A percentile compares a stretch with the other conserved stretches of the same genome.
Conservation (phyloP, 2,797 vertebrate species). For the Tokudaia tokunoshimensis region DNA sequence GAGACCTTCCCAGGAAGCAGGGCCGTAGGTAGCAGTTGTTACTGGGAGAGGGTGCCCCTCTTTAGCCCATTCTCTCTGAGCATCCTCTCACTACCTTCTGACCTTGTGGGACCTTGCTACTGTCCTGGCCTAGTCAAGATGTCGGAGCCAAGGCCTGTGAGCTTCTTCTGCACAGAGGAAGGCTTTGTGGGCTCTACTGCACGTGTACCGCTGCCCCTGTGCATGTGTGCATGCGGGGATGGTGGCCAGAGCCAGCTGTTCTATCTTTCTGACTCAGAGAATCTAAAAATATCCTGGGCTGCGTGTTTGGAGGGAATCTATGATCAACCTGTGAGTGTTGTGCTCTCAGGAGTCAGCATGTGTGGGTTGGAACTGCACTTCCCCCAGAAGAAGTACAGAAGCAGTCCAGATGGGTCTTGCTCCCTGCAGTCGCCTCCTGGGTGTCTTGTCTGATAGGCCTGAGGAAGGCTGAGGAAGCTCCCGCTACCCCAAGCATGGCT, state of each 20-base stretch:
- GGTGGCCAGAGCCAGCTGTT: not conserved
- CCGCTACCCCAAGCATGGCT: not conserved
- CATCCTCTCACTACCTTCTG: not conserved
- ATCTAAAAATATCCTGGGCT: not conserved
- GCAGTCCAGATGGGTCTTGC: not conserved
- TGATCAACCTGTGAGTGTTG: not conserved
- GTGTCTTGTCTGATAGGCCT: not conserved
- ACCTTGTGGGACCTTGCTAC: not conserved
- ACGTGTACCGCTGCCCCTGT: accelerated
- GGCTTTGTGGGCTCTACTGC: not conserved
- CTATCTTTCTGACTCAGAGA: constrained; percentile 1
- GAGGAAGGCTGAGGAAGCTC: not conserved
- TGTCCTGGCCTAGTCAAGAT: not conserved
- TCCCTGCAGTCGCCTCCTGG: not conserved
- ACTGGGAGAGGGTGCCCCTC: not conserved
- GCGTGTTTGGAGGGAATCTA: not conserved
- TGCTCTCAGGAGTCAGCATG: not conserved
- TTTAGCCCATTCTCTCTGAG: not conserved
- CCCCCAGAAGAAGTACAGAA: not conserved
- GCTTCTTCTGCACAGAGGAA: not conserved
- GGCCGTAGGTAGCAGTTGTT: not conserved
- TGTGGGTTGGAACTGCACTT: not conserved
- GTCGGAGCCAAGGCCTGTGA: not conserved
- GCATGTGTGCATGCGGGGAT: not conserved
- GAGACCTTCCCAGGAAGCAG: not conserved